A percentile compares a stretch with the other conserved stretches of the same genome.
Evolutionary conservation across 2,888 invertebrate species (phyloP).

Genomic region (Mesorhabditis belari): DNA sequence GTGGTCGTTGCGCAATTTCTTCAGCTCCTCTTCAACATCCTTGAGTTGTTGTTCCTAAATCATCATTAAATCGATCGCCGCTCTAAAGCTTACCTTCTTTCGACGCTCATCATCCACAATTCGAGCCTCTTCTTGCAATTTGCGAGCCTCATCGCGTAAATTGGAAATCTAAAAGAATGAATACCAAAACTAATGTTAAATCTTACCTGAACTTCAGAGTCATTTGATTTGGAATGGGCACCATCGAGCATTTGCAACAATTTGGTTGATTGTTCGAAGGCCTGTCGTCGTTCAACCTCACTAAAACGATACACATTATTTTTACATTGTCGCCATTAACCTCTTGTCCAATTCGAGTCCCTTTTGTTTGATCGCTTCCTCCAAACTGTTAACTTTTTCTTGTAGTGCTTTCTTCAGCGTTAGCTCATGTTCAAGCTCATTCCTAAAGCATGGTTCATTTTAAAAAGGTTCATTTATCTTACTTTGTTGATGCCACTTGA

Average conservation of each 20-base stretch:
- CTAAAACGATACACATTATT: too few relatives aligned
- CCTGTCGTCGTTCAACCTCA: neutral
- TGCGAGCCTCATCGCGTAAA: neutral
- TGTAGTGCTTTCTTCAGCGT: neutral
- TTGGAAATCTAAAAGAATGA: neutral
- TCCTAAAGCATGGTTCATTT: neutral
- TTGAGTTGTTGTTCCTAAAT: neutral
- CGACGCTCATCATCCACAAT: neutral
- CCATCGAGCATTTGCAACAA: neutral
- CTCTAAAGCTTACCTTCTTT: too few relatives aligned
- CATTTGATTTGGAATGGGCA: neutral
- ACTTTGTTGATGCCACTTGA: neutral
- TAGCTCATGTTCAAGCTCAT: neutral
- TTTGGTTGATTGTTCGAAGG: neutral
- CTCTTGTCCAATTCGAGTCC: neutral
- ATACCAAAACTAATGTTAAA: neutral
- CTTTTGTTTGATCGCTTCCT: neutral
- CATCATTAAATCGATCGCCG: neutral
- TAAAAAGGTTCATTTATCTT: neutral
- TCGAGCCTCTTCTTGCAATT: neutral
- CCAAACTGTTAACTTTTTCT: neutral
- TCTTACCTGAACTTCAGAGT: neutral
- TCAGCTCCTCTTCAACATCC: slow-evolving; percentile 5
- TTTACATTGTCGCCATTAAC: too few relatives aligned
- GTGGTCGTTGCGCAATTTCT: slow-evolving; percentile 4